Evolutionary conservation across 2,113 vertebrate species (phyloP), one percentile per base, ranked within the genome.

Genomic region (western clawed frog (Xenopus tropicalis)): DNA sequence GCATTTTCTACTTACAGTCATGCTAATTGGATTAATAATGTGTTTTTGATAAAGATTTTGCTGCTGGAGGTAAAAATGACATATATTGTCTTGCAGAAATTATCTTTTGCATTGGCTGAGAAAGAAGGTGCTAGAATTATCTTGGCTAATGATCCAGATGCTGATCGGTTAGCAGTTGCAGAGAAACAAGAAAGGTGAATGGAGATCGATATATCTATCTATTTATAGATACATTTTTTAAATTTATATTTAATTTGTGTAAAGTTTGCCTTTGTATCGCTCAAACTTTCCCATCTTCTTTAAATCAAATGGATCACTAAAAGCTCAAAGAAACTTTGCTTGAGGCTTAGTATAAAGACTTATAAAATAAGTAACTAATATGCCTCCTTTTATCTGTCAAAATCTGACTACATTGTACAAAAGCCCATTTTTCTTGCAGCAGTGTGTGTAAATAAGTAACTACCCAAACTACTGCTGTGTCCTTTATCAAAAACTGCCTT

Each of bases 111-210:
- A 19, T 85, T 98, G 82, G 97, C 97, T 64, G 93, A 98, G 37
- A 93, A 84, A 82, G 91, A 91, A 78, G 92, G 91, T n/a, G 93
- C 95, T 69, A 84, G 81, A 78, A 86, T 98, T 23, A 84, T 98
- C 82, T 80, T 99, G 82, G 96, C 97, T 11, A 99, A 99, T 62
- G 97, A 99, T 77, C 97, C 97, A 3, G 97, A 99, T 76, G 96
- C 96, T 44, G 97, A 99, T 83, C 92, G 97, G 29, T 91, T 99
- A 71, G 95, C 96, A 61, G 86, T 96, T 59, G 97, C 96, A 69
- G 97, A 99, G 83, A 97, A 92, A 72, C 94, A 95, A 83, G 85
- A 92, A 68, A 93, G 93, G 97, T 95, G 80, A 59, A 37, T 37
- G 29, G 29, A 4, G n/a, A n/a, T n/a, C n/a, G n/a, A 37, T 62